Evolutionary conservation across 2,113 vertebrate genomes (phyloP), one percentile per base, ranked within the genome.

Genomic region (Amblyopsis rosae): DNA sequence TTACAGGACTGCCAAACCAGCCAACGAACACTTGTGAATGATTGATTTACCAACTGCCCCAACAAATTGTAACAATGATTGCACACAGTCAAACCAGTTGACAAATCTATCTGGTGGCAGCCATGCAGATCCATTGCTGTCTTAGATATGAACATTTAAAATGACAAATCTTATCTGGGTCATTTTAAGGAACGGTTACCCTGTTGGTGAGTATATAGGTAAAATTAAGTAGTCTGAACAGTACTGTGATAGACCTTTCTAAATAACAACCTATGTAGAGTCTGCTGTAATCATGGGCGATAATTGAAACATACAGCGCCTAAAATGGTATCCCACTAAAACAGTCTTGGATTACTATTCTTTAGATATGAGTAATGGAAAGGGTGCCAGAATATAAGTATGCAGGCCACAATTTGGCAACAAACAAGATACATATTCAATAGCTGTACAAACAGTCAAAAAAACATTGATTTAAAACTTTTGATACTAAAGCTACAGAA

Each of bases 371-470:
- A 86, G 6, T 65, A 50, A 82, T 50, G 63, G 70, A 63, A 13
- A 16, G 61, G 61, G 17, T 5, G 70, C 70, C 16, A 10, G 65
- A 59, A 82, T 88, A 90, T 85, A 79, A 85, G 88, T 86, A 90
- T 91, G 87, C 90, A 91, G 90, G 89, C 90, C 90, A 92, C 88
- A 89, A 94, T 94, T 94, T 95, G 94, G 93, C 92, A 94, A 96
- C 92, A 63, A 91, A 90, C 83, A 19, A 84, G 80, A 88, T 90
- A 91, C 86, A 81, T 87, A 84, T 84, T 91, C 88, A 88, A 89
- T 83, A 92, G 88, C 91, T 94, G 91, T 94, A 93, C 74, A 64
- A 89, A 89, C 89, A 79, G 90, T 91, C 91, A 92, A 84, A 90
- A 82, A 90, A 87, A 90, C 84, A 88, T 87, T 65, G 80, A 84